Conservation (phyloP, 2,888 invertebrate genomes). For the Ophion obscuratus region DNA sequence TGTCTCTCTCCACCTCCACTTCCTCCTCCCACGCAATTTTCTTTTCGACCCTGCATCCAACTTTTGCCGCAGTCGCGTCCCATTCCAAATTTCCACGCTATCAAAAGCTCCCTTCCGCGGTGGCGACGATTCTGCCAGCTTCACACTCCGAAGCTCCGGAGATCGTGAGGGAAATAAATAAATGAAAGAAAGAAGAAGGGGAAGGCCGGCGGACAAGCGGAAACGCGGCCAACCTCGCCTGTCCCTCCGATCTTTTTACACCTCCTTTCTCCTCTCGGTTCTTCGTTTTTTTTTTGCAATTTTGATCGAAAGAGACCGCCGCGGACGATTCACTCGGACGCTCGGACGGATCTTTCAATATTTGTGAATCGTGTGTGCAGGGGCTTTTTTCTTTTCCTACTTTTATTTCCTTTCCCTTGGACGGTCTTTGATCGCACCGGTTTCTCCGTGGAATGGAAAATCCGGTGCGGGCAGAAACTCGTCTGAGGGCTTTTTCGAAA, state of each 20-base stretch:
- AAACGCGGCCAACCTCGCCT: conserved; percentile 23
- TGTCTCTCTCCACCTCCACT: conserved; percentile 18
- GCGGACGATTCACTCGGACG: not conserved
- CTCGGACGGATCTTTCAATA: conserved; percentile 12
- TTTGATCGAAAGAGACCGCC: conserved; percentile 12
- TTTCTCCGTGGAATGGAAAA: not conserved
- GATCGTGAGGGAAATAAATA: conserved; percentile 47
- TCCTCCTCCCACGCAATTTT: conserved; percentile 9
- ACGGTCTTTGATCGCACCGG: not conserved
- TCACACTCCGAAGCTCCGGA: conserved; percentile 39
- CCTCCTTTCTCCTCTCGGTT: not conserved
- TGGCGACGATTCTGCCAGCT: conserved; percentile 21
- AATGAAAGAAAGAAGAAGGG: conserved; percentile 16
- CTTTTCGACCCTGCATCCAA: conserved; percentile 22
- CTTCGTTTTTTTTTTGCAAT: not conserved
- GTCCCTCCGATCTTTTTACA: not conserved
- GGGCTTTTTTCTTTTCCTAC: not conserved
- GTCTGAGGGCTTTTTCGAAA: not conserved
- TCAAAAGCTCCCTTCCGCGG: conserved; percentile 20
- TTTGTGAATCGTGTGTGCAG: not conserved
- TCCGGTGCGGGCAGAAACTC: not conserved
- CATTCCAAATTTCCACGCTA: conserved; percentile 22
- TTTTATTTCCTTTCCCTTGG: no score
- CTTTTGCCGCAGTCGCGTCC: not conserved
- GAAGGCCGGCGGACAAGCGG: conserved; percentile 6